These are phyloP conservation scores for Falco biarmicus DNA, from an alignment of 2,797 vertebrate species.

Conservation along the genomic window DNA sequence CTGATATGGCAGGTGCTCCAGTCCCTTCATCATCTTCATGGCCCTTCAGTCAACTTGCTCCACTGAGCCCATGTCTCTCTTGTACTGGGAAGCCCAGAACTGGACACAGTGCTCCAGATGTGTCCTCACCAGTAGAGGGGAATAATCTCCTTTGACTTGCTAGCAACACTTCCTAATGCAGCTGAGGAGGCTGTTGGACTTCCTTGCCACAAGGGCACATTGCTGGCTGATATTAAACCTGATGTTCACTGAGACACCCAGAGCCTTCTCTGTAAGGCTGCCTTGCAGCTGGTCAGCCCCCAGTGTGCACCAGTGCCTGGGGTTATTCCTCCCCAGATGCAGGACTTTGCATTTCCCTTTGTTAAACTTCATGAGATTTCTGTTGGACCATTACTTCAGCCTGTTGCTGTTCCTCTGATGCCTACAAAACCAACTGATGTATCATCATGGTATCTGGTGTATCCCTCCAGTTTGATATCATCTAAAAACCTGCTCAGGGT, in stretches of 20 bases:
- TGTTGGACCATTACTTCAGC: background rate
- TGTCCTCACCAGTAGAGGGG: too few species aligned
- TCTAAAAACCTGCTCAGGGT: background rate
- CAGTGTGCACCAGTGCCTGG: background rate
- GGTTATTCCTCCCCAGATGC: background rate
- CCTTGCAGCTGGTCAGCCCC: background rate
- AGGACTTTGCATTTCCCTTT: background rate
- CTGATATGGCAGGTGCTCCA: background rate
- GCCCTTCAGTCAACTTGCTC: background rate
- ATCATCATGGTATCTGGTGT: background rate
- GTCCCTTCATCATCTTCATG: background rate
- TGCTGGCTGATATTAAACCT: background rate
- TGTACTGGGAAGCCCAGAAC: background rate
- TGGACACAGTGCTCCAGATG: background rate
- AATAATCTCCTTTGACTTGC: background rate
- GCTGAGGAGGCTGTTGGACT: background rate
- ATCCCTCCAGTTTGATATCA: background rate
- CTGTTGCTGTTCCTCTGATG: background rate
- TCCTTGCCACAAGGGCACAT: background rate
- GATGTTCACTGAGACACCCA: too few species aligned
- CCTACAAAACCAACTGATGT: background rate
- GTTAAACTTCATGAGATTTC: background rate
- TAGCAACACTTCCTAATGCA: background rate
- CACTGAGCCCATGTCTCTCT: background rate
- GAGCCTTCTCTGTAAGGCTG: background rate